These are phyloP conservation scores for Micromesistius poutassou DNA, from an alignment of 2,797 vertebrate species.

Conservation along the genomic window DNA sequence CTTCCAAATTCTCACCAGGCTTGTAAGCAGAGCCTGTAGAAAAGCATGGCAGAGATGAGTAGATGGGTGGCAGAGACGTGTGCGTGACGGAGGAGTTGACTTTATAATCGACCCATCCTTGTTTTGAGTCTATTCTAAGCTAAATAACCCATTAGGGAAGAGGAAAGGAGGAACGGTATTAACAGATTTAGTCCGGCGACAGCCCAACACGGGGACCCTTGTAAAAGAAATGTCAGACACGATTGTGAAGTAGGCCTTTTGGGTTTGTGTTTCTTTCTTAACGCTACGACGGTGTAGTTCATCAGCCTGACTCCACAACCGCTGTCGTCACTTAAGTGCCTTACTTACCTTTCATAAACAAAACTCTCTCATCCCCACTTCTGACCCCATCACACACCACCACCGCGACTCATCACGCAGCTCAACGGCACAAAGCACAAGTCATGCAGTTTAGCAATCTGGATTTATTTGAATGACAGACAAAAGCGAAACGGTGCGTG, in stretches of 20 bases:
- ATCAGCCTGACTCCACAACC: slow-evolving; percentile 38
- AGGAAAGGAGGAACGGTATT: background rate
- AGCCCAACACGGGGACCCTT: too few relatives aligned
- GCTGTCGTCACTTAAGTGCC: slow-evolving; percentile 74
- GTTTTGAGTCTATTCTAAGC: background rate
- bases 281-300: slow-evolving; percentile 28
- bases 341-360: slow-evolving; percentile 52
- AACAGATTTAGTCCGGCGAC: background rate
- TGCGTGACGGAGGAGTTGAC: background rate
- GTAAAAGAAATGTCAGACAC: too few relatives aligned
- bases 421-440: background rate
- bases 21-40: background rate
- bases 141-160: background rate
- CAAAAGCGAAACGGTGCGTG: background rate
- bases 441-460: background rate
- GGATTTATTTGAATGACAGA: background rate
- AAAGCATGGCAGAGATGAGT: background rate
- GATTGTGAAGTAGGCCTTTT: slow-evolving; percentile 3
- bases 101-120: background rate
- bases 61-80: background rate
- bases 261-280: slow-evolving; percentile 5
- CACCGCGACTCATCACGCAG: slow-evolving; percentile 5
- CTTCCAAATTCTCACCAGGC: background rate
- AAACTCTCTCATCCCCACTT: slow-evolving; percentile 38
- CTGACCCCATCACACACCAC: slow-evolving; percentile 46